A percentile compares a stretch with the other conserved stretches of the same genome.
Evolutionary conservation across 2,888 invertebrate genomes (phyloP).

Genomic region (Harpalus rubripes): DNA sequence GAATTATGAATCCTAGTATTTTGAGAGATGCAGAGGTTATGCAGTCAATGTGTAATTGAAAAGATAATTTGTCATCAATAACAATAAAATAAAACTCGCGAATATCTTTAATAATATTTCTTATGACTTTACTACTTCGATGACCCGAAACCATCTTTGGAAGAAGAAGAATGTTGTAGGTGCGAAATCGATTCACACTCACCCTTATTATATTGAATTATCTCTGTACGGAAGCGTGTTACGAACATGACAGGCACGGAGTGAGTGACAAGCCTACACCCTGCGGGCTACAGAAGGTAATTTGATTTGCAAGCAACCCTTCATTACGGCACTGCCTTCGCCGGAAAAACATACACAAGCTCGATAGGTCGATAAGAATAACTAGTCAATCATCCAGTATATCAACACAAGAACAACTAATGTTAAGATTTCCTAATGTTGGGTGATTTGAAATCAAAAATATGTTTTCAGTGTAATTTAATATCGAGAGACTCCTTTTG

Average conservation of each 20-base stretch:
- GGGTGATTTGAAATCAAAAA: too few relatives aligned
- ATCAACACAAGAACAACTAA: too few relatives aligned
- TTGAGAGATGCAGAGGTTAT: too few relatives aligned
- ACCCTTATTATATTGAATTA: conserved; percentile 44
- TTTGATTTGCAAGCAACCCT: conserved; percentile 61
- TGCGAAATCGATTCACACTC: conserved; percentile 21
- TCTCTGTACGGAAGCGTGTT: conserved; percentile 21
- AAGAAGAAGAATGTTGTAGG: conserved; percentile 1
- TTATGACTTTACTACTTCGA: not conserved
- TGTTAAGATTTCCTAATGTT: too few relatives aligned
- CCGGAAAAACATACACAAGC: not conserved
- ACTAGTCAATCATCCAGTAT: not conserved
- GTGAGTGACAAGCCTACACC: conserved; percentile 57
- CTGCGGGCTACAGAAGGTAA: conserved; percentile 35
- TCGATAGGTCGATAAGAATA: not conserved
- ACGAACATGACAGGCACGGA: conserved; percentile 56
- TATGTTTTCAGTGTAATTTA: too few relatives aligned
- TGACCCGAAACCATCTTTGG: not conserved
- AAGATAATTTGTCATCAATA: too few relatives aligned
- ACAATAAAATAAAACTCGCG: too few relatives aligned
- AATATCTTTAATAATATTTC: too few relatives aligned
- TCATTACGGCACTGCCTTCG: conserved; percentile 52
- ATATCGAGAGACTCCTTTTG: too few relatives aligned
- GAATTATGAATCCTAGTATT: too few relatives aligned
- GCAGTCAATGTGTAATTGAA: too few relatives aligned